Evolutionary conservation across 2,888 invertebrate species (phyloP).

Genomic region (Falcaria lacertinaria): DNA sequence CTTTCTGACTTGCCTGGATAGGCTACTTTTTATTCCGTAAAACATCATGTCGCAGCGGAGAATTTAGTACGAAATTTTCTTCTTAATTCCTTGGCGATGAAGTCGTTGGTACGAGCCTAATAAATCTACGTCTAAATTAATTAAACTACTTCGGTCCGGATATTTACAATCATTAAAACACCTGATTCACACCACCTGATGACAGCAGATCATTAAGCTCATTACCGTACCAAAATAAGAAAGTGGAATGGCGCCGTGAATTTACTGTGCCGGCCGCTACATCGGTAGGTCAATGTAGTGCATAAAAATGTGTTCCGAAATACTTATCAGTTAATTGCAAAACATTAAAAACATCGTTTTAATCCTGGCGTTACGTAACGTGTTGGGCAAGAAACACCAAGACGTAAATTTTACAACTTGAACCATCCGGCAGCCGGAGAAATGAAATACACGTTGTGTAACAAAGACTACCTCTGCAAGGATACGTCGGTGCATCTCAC

Average conservation of each 20-base stretch:
- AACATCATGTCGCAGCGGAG: too few species aligned
- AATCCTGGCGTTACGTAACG: conserved; percentile 69
- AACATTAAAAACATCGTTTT: conserved; percentile 53
- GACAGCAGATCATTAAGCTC: conserved; percentile 32
- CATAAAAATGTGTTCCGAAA: conserved; percentile 54
- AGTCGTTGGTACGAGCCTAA: too few species aligned
- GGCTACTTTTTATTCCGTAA: too few species aligned
- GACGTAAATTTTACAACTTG: conserved; percentile 48
- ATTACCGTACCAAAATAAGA: conserved; percentile 43
- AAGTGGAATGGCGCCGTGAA: conserved; percentile 44
- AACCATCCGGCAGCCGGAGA: conserved; percentile 47
- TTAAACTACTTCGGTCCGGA: too few species aligned
- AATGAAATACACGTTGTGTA: conserved; percentile 52
- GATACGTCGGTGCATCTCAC: conserved; percentile 23
- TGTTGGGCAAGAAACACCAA: conserved; percentile 64
- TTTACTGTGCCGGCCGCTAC: conserved; percentile 23
- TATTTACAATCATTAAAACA: too few species aligned
- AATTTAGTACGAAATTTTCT: too few species aligned
- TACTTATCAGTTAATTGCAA: conserved; percentile 68
- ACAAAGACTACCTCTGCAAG: conserved; percentile 43
- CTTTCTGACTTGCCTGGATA: too few species aligned
- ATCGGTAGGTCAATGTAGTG: conserved; percentile 41
- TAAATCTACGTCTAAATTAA: too few species aligned
- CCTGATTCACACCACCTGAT: neutral
- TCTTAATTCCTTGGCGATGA: too few species aligned